These are phyloP conservation scores for Mixornis gularis DNA, from an alignment of 2,113 vertebrate species.

Conservation along the genomic window DNA sequence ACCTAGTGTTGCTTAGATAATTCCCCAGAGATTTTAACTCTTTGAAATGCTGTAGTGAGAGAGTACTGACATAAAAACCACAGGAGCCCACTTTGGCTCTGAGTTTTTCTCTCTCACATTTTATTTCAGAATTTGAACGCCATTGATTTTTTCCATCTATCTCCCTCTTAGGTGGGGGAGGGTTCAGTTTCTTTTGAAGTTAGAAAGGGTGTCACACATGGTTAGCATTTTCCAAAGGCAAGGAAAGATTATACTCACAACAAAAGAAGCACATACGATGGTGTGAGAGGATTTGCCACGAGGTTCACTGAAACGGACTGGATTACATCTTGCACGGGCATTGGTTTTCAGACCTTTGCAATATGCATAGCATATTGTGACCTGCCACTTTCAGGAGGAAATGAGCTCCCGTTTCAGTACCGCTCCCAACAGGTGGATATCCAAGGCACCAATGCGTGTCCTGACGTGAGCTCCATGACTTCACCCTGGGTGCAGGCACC, in stretches of 20 bases:
- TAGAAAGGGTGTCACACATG: background rate
- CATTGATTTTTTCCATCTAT: background rate
- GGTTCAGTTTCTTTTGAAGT: background rate
- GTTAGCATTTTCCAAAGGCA: conserved; percentile 34
- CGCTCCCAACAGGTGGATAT: background rate
- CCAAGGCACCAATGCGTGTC: background rate
- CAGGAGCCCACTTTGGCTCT: background rate
- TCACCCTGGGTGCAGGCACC: background rate
- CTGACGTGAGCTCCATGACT: accelerated
- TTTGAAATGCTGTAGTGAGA: background rate
- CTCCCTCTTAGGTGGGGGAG: background rate
- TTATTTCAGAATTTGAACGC: background rate
- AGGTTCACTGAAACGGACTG: background rate
- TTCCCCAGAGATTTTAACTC: conserved; percentile 14
- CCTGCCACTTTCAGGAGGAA: background rate
- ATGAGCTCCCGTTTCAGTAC: background rate
- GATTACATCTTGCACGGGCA: conserved; percentile 13
- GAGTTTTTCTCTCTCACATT: background rate
- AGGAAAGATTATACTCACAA: conserved; percentile 39
- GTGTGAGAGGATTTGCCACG: conserved; percentile 14
- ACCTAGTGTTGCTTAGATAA: background rate
- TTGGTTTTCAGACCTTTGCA: conserved; percentile 56
- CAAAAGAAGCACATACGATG: background rate
- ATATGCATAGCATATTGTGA: conserved; percentile 43
- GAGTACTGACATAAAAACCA: background rate